Percentiles rank a stretch among this genome's conserved stretches.
Conservation (phyloP, 2,797 vertebrate species). For the Enteromius treurensis region DNA sequence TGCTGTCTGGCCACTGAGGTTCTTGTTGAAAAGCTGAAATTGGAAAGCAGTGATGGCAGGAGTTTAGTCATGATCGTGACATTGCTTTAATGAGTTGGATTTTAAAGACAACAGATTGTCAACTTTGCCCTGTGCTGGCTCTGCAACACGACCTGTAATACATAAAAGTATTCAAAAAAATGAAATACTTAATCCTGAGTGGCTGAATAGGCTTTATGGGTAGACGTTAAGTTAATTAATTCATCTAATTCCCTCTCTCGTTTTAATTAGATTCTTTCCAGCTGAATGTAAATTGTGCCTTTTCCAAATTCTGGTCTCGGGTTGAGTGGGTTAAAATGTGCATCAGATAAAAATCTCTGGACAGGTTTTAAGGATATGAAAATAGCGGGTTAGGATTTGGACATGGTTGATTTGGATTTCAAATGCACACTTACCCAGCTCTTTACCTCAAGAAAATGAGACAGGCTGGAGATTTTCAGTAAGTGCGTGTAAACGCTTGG, state of each 20-base stretch:
- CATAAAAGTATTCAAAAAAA: background rate
- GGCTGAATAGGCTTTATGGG: constrained; percentile 15
- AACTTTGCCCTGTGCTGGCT: constrained; percentile 15
- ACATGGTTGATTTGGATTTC: constrained; percentile 32
- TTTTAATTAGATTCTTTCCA: constrained; percentile 34
- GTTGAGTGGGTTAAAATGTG: constrained; percentile 13
- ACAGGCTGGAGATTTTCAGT: constrained; percentile 29
- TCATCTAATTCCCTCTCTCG: constrained; percentile 18
- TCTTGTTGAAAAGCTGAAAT: constrained; percentile 20
- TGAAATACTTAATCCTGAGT: constrained; percentile 16
- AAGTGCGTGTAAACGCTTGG: constrained; percentile 35
- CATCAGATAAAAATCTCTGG: background rate
- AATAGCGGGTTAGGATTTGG: constrained; percentile 9
- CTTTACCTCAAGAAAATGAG: constrained; percentile 32
- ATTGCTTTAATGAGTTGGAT: constrained; percentile 29
- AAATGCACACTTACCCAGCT: constrained; percentile 18
- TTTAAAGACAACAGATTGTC: constrained; percentile 29
- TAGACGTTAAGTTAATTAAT: constrained; percentile 23
- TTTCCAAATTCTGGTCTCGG: constrained; percentile 1
- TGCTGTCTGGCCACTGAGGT: background rate
- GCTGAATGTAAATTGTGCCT: constrained; percentile 25
- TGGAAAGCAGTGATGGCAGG: constrained; percentile 24
- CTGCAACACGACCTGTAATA: constrained; percentile 2
- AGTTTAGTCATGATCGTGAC: constrained; percentile 15
- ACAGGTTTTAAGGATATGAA: constrained; percentile 13